phyloP scores from a whole-genome alignment of 2,797 vertebrate species.

The Cheracebus regulus region DNA sequence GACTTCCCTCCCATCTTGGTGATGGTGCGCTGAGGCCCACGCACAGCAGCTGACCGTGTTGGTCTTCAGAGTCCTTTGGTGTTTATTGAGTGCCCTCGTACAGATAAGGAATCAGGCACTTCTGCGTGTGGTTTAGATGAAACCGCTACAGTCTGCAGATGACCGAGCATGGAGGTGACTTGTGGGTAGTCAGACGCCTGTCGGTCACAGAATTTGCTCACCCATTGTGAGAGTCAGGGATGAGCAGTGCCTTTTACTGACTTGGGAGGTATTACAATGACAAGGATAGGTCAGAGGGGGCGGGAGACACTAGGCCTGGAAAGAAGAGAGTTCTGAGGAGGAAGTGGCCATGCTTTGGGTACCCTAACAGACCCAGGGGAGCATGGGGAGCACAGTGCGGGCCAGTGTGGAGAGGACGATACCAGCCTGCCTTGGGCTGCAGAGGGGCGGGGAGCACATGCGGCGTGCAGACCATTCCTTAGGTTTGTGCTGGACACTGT shows the following conservation, averaged over 20 bases:
- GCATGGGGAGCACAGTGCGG: accelerated
- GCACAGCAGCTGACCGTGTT: accelerated
- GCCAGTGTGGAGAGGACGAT: not conserved
- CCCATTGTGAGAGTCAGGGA: not conserved
- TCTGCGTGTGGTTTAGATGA: not conserved
- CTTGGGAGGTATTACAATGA: not conserved
- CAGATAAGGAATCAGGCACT: no score
- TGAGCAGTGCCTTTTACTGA: not conserved
- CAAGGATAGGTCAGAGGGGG: not conserved
- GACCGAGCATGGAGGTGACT: not conserved
- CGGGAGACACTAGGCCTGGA: no score
- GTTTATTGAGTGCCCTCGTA: not conserved
- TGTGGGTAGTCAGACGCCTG: not conserved
- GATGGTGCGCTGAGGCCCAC: not conserved
- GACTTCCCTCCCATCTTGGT: not conserved
- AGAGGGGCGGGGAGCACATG: not conserved
- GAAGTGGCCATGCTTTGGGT: not conserved
- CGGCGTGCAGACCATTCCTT: not conserved
- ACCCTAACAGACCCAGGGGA: not conserved
- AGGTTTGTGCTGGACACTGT: not conserved
- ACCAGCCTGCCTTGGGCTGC: not conserved
- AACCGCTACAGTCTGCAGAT: not conserved
- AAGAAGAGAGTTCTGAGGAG: not conserved
- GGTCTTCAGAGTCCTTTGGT: not conserved
- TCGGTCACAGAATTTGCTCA: not conserved